phyloP scores from a whole-genome alignment of 2,113 vertebrate genomes.

The Chaetura pelagica region DNA sequence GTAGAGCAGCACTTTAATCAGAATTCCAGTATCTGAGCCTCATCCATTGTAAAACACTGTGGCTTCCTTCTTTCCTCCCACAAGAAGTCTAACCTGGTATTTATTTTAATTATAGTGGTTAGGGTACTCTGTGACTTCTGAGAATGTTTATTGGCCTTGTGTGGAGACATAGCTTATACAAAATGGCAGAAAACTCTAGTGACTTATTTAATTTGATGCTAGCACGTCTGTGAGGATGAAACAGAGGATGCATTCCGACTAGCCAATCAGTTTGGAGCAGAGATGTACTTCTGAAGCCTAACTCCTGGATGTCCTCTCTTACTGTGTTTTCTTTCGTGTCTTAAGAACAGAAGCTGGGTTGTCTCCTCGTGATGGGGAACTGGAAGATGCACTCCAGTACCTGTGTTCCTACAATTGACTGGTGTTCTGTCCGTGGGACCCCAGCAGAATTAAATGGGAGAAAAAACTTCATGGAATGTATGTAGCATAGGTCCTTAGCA shows the following conservation, averaged over 20 bases:
- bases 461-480: not conserved
- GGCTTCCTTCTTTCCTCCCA: not conserved
- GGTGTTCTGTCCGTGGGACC: not conserved
- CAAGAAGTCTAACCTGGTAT: not conserved
- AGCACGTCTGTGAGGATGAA: not conserved
- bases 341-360: not conserved
- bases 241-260: fast-evolving
- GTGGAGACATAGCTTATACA: not conserved
- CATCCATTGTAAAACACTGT: not conserved
- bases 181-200: not conserved
- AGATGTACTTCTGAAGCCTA: not conserved
- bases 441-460: not conserved
- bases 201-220: not conserved
- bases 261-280: not conserved
- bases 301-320: not conserved
- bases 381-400: not conserved
- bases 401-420: not conserved
- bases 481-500: fast-evolving
- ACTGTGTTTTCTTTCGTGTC: not conserved
- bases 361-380: not conserved
- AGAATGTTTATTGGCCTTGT: not conserved
- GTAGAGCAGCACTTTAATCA: not conserved
- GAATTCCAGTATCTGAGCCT: not conserved
- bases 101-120: not conserved
- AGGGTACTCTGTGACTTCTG: not conserved